Evolutionary conservation across 2,113 vertebrate genomes (phyloP), one percentile per base, ranked within the genome.

Genomic region (Coptodon bakossiorum): DNA sequence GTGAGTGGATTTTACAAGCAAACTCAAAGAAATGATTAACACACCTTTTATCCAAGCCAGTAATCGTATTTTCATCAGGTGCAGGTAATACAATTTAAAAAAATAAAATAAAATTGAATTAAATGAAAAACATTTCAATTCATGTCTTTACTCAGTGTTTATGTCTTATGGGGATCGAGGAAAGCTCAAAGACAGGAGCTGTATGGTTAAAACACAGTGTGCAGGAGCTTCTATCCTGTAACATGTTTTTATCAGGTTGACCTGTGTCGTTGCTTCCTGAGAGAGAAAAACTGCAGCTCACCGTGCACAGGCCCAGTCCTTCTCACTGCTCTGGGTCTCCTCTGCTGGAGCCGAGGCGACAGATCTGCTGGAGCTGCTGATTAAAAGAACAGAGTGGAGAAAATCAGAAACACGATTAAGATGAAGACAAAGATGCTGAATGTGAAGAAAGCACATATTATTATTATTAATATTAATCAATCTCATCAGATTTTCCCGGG

Each of bases 231-330:
- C 11, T 14, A 24, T 68, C n/a, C 34, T 68, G 63, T 68, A 0
- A 14, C 1, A 8, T 24, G 22, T 24, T 36, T 71, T 0, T 71
- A 24, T 71, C 66, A 45, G 22, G 38, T 9, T 45, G 66, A 71
- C 13, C 7, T 71, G 9, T 3, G 68, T 19, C 5, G 11, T 2
- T 24, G 50, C 34, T 12, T 57, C 29, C 31, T 73, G 53, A 66
- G 31, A n/a, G 36, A 40, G 7, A 22, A 7, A 31, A 68, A 2
- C 13, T 61, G n/a, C 24, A 38, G 52, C 92, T 88, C 50, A 96
- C 96, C 93, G 89, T 7, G 89, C 78, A 86, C 93, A 95, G 61
- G 61, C 68, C 31, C 45, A 5, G 19, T 93, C 85, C 7, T 92
- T 85, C n/a, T 88, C 66, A 7, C 19, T 80, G 36, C 38, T 88